Percentiles rank a stretch among this genome's conserved stretches.
Evolutionary conservation across 2,797 vertebrate genomes (phyloP).

Genomic region (Ammospiza maritima): DNA sequence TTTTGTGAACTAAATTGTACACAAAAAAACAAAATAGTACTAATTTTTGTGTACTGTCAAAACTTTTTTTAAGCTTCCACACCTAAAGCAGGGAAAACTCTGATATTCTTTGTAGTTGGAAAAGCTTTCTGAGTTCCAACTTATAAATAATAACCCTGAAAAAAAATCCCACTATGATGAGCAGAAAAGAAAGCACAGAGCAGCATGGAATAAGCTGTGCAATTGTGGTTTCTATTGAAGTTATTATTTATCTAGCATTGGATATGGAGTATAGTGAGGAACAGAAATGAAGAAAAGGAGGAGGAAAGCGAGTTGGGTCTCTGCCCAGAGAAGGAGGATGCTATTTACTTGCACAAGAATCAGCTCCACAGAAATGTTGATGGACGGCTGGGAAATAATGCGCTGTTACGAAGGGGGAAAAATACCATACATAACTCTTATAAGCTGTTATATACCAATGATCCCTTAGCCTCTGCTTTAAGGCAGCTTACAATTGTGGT

Average conservation of each 20-base stretch:
- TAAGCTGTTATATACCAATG: neutral
- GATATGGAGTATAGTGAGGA: neutral
- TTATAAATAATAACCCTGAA: neutral
- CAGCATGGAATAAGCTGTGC: neutral
- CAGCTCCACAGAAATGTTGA: neutral
- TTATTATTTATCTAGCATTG: neutral
- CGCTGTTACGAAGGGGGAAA: neutral
- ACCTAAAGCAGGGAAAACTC: neutral
- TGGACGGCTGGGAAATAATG: neutral
- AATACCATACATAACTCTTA: neutral
- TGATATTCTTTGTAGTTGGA: neutral
- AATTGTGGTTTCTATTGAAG: neutral
- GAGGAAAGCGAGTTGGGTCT: neutral
- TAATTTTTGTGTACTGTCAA: neutral
- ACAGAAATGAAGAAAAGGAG: neutral
- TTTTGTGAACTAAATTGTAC: neutral
- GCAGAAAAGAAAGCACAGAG: slow-evolving; percentile 14
- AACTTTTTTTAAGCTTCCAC: neutral
- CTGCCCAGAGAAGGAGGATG: slow-evolving; percentile 29
- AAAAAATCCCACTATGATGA: neutral
- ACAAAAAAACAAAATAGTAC: neutral
- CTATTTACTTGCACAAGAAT: slow-evolving; percentile 1
- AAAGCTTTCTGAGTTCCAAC: neutral
- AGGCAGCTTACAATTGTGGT: neutral
- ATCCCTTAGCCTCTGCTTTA: neutral